phyloP scores from a whole-genome alignment of 2,797 vertebrate species.

The Pagetopsis macropterus region DNA sequence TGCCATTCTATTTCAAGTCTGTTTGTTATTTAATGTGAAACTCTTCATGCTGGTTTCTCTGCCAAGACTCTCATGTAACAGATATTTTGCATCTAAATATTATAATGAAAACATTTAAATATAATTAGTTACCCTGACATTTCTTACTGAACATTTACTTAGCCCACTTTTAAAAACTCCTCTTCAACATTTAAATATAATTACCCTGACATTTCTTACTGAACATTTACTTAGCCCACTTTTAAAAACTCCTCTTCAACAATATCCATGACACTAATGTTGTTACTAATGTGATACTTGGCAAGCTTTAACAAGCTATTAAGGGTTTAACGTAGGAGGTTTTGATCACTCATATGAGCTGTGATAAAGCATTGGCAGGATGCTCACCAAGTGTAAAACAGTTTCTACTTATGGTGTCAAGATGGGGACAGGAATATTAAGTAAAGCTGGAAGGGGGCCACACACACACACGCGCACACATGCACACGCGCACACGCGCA shows the following conservation, averaged over 20 bases:
- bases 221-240: conserved; percentile 2
- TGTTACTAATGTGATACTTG: neutral
- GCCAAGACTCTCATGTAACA: too few relatives aligned
- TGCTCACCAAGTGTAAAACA: neutral
- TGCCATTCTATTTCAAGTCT: too few relatives aligned
- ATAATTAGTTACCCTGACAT: conserved; percentile 14
- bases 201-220: conserved; percentile 18
- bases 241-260: conserved; percentile 1
- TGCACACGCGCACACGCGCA: too few relatives aligned
- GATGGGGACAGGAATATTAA: too few relatives aligned
- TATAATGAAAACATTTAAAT: too few relatives aligned
- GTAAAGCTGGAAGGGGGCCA: neutral
- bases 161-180: neutral
- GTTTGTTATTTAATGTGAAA: too few relatives aligned
- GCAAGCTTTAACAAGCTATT: conserved; percentile 22
- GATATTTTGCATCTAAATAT: too few relatives aligned
- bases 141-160: conserved; percentile 15
- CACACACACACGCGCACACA: neutral
- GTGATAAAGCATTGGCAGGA: conserved; percentile 1
- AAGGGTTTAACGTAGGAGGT: neutral
- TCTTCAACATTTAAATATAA: neutral
- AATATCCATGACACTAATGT: neutral
- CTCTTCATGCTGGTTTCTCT: too few relatives aligned
- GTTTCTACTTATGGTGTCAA: too few relatives aligned
- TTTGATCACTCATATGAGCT: conserved; percentile 23